phyloP scores from a whole-genome alignment of 2,113 vertebrate species.

The Lontra canadensis region DNA sequence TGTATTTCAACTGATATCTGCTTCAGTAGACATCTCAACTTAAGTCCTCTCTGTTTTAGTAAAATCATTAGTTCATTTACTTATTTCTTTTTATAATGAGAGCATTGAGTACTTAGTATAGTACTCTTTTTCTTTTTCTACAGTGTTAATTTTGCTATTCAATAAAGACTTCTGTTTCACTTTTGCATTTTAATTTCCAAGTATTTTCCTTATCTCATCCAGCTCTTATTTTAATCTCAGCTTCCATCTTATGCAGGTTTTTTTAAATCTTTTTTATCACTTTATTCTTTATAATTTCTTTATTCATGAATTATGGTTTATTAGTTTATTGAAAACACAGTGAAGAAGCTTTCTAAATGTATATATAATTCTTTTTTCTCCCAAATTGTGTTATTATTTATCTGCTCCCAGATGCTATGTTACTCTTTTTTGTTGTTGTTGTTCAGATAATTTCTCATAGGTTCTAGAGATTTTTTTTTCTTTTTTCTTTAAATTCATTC shows the following conservation, averaged over 20 bases:
- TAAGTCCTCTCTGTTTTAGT: background rate
- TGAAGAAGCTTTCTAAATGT: background rate
- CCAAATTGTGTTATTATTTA: background rate
- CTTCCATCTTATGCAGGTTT: background rate
- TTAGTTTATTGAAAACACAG: background rate
- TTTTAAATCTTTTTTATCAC: background rate
- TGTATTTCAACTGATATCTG: background rate
- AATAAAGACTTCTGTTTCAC: background rate
- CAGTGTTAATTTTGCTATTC: background rate
- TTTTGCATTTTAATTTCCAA: background rate
- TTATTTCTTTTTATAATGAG: background rate
- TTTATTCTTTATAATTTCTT: background rate
- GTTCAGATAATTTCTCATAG: background rate
- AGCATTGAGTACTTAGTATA: background rate
- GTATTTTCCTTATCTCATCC: background rate
- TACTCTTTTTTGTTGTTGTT: background rate
- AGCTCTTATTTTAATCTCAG: background rate
- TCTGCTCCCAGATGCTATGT: background rate
- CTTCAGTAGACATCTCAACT: background rate
- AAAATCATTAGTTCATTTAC: background rate
- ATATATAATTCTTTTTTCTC: background rate
- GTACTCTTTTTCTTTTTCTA: background rate
- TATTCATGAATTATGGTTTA: background rate
- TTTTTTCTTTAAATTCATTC: background rate
- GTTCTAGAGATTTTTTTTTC: background rate